These are phyloP conservation scores for Carduelis carduelis DNA, from an alignment of 2,797 vertebrate genomes.

Conservation along the genomic window DNA sequence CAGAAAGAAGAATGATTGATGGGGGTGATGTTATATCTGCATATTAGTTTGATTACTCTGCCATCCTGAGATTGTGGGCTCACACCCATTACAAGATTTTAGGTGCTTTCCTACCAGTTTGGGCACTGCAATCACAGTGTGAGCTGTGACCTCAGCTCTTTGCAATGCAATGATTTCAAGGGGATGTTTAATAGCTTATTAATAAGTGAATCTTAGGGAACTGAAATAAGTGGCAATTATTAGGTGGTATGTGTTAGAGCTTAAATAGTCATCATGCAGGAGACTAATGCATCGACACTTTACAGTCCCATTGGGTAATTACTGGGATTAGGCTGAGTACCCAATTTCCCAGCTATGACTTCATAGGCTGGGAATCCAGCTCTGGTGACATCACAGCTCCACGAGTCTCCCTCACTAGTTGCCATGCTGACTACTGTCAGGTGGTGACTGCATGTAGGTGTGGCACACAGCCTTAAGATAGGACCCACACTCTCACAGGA, in stretches of 20 bases:
- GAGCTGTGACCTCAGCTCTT: constrained; percentile 24
- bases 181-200: constrained; percentile 23
- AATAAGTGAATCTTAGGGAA: constrained; percentile 29
- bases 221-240: constrained; percentile 1
- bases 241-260: not conserved
- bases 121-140: not conserved
- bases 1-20: not conserved
- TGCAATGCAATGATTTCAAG: constrained; percentile 27
- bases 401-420: not conserved
- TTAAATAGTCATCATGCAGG: not conserved
- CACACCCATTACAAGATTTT: not conserved
- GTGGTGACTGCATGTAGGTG: not conserved
- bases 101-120: constrained; percentile 29
- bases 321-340: constrained; percentile 31
- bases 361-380: constrained; percentile 56
- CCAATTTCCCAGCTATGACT: constrained; percentile 29
- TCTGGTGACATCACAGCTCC: not conserved
- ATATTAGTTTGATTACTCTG: not conserved
- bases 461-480: not conserved
- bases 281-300: not conserved
- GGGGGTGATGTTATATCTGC: not conserved
- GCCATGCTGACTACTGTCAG: not conserved
- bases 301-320: constrained; percentile 29
- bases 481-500: not conserved
- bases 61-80: not conserved